Base-by-base conservation (phyloP, 2,113 vertebrate species). In the Corythaixoides concolor region DNA sequence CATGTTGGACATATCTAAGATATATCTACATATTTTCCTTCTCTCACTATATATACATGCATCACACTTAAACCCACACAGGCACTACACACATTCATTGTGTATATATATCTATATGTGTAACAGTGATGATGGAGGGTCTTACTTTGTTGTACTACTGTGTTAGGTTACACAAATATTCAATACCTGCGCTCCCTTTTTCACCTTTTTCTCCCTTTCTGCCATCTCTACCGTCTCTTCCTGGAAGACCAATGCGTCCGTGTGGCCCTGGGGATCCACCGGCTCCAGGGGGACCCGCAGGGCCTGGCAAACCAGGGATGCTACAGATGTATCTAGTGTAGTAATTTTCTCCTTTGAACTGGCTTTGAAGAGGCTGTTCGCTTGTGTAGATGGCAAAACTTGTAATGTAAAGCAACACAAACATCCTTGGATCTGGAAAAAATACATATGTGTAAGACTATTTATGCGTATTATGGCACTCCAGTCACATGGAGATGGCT, bases 181-280 rank as follows among this genome's bases (percentile, higher is more conserved):
- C 76, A 89, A 91, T 99, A 99, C 99, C 99, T 99, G 98, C 55
- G 8, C 98, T 97, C 92, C 99, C 99, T 77, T 99, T 99, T 93
- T 99, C 99, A 69, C 99, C 99, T 97, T 98, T 99, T 96, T 99
- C 99, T 90, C 99, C 99, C 94, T 99, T 99, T 86, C 99, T 98
- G 97, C 99, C 99, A 64, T 99, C 99, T 98, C 99, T 98, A 11
- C 99, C 99, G 85, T 99, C 99, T 98, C 99, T 99, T 97, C 99
- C 99, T 20, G 99, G 99, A 89, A 99, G 98, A 77, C 99, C 99
- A 60, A 99, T 98, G 81, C 98, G 98, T 92, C 99, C 99, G 2
- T 99, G 98, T 18, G 98, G 98, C 75, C 99, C 99, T 0, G 98
- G 98, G 52, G 98, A 81, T n/a, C 99, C 99, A 0, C 87, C 91